Conservation (phyloP, 2,113 vertebrate genomes). For the Asarcornis scutulata region DNA sequence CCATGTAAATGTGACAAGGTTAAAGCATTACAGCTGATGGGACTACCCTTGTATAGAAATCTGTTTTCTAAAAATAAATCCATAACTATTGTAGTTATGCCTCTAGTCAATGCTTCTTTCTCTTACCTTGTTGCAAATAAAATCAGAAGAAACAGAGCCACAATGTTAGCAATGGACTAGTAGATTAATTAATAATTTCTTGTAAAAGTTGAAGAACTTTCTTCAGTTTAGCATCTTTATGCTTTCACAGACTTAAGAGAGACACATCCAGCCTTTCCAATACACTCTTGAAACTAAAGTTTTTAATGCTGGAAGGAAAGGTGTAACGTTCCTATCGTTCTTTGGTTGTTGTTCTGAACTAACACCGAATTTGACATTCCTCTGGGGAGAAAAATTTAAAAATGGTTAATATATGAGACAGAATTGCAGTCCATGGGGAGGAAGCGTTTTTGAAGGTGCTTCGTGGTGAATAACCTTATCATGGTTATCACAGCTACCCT, state of each 20-base stretch:
- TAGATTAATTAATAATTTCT: background rate
- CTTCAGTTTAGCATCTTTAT: background rate
- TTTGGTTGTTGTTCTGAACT: background rate
- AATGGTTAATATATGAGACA: conserved; percentile 40
- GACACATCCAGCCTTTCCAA: background rate
- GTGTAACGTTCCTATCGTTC: background rate
- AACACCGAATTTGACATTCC: conserved; percentile 26
- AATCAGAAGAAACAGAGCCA: background rate
- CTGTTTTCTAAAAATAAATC: background rate
- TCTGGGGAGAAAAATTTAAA: conserved; percentile 16
- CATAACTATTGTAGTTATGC: background rate
- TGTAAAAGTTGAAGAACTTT: background rate
- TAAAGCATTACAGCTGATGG: background rate
- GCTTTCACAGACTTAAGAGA: background rate
- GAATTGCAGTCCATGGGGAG: background rate
- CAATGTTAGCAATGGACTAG: background rate
- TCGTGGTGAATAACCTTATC: background rate
- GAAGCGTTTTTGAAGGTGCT: background rate
- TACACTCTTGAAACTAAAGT: background rate
- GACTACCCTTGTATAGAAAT: background rate
- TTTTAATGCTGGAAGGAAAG: background rate
- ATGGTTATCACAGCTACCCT: background rate
- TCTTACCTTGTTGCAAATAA: background rate
- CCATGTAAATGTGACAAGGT: background rate
- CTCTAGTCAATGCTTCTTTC: background rate